Conservation (phyloP, 2,888 invertebrate species). For the Galeopsomyia nigrocyanea region DNA sequence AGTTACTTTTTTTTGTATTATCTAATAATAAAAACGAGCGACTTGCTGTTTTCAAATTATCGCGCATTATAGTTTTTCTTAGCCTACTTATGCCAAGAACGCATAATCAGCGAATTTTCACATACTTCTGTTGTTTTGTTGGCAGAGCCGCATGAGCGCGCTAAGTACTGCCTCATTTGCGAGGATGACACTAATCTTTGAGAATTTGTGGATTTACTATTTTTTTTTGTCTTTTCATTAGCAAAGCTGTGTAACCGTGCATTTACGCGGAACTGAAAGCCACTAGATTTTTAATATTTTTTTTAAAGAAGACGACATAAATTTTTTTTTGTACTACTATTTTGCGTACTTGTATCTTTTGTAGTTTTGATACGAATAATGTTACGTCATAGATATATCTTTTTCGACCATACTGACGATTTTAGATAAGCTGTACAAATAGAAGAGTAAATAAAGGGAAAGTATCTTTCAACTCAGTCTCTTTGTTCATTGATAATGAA, state of each 20-base stretch:
- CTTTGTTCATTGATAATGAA: not conserved
- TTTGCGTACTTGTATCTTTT: conserved; percentile 9
- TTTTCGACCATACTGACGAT: too few species aligned
- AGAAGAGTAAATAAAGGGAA: conserved; percentile 16
- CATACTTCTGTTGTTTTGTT: conserved; percentile 4
- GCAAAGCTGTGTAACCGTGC: conserved; percentile 44
- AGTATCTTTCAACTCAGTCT: not conserved
- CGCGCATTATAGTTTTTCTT: conserved; percentile 7
- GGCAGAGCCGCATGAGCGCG: conserved; percentile 46
- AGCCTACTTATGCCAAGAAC: conserved; percentile 22
- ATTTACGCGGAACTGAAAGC: conserved; percentile 40
- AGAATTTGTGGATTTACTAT: conserved; percentile 17
- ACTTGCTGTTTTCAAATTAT: conserved; percentile 15
- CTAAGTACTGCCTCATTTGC: conserved; percentile 45
- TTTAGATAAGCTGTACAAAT: conserved; percentile 10
- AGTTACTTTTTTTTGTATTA: conserved; percentile 1
- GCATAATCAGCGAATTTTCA: not conserved
- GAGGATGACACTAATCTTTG: conserved; percentile 51
- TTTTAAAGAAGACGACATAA: too few species aligned
- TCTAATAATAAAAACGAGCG: conserved; percentile 24
- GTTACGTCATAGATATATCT: too few species aligned
- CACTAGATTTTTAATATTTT: conserved; percentile 18
- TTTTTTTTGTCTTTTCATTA: conserved; percentile 5
- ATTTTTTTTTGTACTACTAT: conserved; percentile 24
- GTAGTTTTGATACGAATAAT: too few species aligned